Evolutionary conservation across 2,113 vertebrate genomes (phyloP).

Genomic region (Aspidoscelis tigris): DNA sequence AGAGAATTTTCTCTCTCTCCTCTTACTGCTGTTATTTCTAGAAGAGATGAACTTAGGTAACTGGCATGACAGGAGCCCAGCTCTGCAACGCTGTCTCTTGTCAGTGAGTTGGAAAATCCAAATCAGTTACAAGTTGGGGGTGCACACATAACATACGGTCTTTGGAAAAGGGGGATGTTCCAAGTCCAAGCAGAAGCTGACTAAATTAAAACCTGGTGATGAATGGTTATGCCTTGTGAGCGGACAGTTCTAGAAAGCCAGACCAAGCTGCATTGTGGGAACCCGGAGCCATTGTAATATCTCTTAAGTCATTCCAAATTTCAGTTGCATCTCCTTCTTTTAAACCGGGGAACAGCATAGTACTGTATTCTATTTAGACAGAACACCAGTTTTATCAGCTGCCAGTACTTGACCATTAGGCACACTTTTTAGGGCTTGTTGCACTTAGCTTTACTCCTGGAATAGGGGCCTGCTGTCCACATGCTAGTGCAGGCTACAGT

Average conservation of each 20-base stretch:
- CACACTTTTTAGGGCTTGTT: no score
- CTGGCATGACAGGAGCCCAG: neutral
- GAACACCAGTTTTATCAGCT: no score
- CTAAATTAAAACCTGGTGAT: neutral
- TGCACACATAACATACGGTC: neutral
- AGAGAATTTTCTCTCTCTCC: neutral
- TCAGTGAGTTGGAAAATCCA: neutral
- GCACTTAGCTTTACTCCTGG: no score
- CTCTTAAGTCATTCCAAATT: neutral
- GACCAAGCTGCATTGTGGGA: neutral
- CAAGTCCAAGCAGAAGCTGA: conserved; percentile 3
- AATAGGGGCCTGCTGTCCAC: no score
- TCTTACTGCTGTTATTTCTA: neutral
- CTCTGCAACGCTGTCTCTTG: neutral
- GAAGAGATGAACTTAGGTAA: neutral
- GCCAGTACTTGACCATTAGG: no score
- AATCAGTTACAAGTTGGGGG: neutral
- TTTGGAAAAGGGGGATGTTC: neutral
- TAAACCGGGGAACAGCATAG: neutral
- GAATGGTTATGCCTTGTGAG: conserved; percentile 31
- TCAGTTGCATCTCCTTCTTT: neutral
- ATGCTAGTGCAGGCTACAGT: no score
- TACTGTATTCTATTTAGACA: no score
- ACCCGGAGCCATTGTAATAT: conserved; percentile 15
- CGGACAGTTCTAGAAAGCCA: conserved; percentile 2